Evolutionary conservation across 1,140 invertebrate species (phyloP), one percentile per base, ranked within the genome.

Genomic region (Lepidurus packardi): DNA sequence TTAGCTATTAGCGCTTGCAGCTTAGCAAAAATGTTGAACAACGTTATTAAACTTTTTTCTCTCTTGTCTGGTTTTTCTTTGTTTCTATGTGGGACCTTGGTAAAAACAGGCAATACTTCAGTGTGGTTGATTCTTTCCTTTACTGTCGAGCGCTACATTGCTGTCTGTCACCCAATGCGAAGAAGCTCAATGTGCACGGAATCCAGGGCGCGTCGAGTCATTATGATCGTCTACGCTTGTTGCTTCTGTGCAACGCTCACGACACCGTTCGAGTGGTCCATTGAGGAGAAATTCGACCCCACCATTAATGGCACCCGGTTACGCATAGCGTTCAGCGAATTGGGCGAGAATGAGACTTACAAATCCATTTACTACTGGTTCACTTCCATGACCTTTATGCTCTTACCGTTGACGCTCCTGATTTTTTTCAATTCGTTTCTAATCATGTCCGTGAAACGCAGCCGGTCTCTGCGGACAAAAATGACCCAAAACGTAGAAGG

Each of bases 81-180:
- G 34, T 34, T 34, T 34, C 34, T 34, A 34, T 34, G 34, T 34
- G 34, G 34, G 4, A 34, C 13, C 16, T 47, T 16, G 45, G 10
- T 47, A 16, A 65, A 65, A 65, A 21, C 82, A 90, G 90, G 89
- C 81, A 91, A 90, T 83, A 90, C 90, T 44, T 92, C 90, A 25
- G 90, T 92, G 45, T 93, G 92, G 91, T 84, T 93, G 75, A 92
- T 91, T 42, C 91, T 92, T 5, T 90, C 90, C 43, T 93, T 93
- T 83, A 93, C 92, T 4, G 87, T 93, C 77, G 92, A 93, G 84
- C 85, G 92, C 73, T 93, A 92, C 86, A 90, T 93, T 76, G 91
- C 90, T 42, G 91, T 93, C 7, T 90, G 91, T 80, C 89, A 92
- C 85, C 92, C 92, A 25, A 90, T 93, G 82, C 88, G 89, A 80